Evolutionary conservation across 2,797 vertebrate species (phyloP).

Genomic region (Lerista edwardsae): DNA sequence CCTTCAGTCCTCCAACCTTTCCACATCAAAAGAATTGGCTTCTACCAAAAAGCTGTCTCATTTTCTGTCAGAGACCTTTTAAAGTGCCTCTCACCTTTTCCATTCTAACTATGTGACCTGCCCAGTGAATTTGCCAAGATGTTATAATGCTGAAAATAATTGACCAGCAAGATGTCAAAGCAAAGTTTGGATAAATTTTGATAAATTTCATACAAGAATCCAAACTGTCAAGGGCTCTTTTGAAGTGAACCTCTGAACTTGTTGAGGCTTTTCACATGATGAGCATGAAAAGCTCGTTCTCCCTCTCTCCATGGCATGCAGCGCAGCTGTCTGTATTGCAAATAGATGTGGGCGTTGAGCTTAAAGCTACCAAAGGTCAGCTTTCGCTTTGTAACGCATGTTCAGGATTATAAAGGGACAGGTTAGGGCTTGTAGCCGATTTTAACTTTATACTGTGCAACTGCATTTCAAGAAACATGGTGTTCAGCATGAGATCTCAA

Average conservation of each 20-base stretch:
- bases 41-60: conserved; percentile 9
- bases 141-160: conserved; percentile 33
- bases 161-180: conserved; percentile 41
- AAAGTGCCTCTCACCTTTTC: conserved; percentile 12
- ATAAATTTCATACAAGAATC: conserved; percentile 39
- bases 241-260: conserved; percentile 40
- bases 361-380: conserved; percentile 33
- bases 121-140: conserved; percentile 30
- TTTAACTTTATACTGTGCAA: conserved; percentile 9
- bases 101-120: conserved; percentile 21
- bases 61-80: conserved; percentile 11
- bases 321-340: neutral
- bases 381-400: conserved; percentile 17
- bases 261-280: conserved; percentile 32
- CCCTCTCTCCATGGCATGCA: neutral
- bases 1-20: neutral
- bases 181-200: conserved; percentile 35
- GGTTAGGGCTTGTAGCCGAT: conserved; percentile 8
- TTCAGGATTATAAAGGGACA: conserved; percentile 2
- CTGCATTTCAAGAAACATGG: neutral
- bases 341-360: neutral
- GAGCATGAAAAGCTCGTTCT: conserved; percentile 2
- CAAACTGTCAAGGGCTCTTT: conserved; percentile 9
- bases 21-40: conserved; percentile 22
- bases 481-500: neutral